Conservation (phyloP, 2,888 invertebrate genomes). For the Lordiphosa fenestrarum region DNA sequence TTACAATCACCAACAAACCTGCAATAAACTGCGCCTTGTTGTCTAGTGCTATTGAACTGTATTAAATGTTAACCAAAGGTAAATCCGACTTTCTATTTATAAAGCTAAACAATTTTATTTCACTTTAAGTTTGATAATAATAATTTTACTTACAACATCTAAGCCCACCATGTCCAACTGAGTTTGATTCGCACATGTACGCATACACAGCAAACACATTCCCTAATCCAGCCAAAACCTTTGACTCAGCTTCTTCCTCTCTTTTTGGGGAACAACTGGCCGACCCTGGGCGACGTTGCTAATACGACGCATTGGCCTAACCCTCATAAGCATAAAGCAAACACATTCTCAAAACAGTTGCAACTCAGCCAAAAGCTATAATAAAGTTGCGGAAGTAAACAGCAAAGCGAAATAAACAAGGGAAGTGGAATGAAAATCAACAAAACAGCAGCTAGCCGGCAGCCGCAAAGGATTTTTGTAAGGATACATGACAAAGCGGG, state of each 20-base stretch:
- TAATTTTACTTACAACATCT: slow-evolving; percentile 1
- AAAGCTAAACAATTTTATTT: too few species aligned
- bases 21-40: too few species aligned
- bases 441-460: slow-evolving; percentile 36
- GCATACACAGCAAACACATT: slow-evolving; percentile 18
- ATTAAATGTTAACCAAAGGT: too few species aligned
- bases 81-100: too few species aligned
- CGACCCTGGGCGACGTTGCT: slow-evolving; percentile 34
- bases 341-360: slow-evolving; percentile 67
- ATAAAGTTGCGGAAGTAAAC: slow-evolving; percentile 74
- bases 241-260: slow-evolving; percentile 12
- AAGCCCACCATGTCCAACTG: slow-evolving; percentile 45
- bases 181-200: slow-evolving; percentile 39
- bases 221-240: slow-evolving; percentile 54
- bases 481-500: slow-evolving; percentile 42
- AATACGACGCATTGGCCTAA: slow-evolving; percentile 60
- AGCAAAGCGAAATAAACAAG: slow-evolving; percentile 58
- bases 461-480: slow-evolving; percentile 48
- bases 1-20: too few species aligned
- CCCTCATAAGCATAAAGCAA: slow-evolving; percentile 71
- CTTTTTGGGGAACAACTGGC: background rate
- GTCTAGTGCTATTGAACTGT: too few species aligned
- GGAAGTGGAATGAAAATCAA: slow-evolving; percentile 70
- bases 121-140: too few species aligned
- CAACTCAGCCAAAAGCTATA: slow-evolving; percentile 75